These are phyloP conservation scores for Drosophila engyochracea DNA, from an alignment of 2,888 invertebrate species.

Conservation along the genomic window DNA sequence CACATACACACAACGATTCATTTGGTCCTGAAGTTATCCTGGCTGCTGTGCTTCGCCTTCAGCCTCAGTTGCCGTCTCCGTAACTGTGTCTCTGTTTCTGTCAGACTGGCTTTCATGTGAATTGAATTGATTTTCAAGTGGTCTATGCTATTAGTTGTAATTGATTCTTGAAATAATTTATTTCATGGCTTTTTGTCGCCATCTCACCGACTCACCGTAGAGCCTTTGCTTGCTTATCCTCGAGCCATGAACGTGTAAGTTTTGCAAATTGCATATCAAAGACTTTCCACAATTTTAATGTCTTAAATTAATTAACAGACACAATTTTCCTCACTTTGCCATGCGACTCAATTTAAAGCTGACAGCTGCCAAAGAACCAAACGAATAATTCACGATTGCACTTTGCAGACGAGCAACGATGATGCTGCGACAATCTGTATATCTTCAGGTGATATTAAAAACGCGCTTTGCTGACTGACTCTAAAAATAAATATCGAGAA, in stretches of 20 bases:
- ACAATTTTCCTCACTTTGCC: constrained; percentile 43
- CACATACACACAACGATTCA: constrained; percentile 29
- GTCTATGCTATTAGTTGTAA: constrained; percentile 77
- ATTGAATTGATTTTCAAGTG: constrained; percentile 76
- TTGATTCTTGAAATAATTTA: constrained; percentile 78
- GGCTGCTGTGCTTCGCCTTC: constrained; percentile 11
- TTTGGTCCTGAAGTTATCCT: constrained; percentile 57
- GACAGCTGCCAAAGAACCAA: constrained; percentile 33
- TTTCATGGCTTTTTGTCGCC: constrained; percentile 74
- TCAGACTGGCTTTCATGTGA: constrained; percentile 67
- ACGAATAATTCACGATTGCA: constrained; percentile 57
- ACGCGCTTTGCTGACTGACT: constrained; percentile 45
- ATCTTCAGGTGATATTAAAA: constrained; percentile 58
- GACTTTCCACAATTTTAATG: constrained; percentile 44
- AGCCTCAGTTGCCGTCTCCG: constrained; percentile 20
- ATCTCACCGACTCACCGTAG: not conserved
- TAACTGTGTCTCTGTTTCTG: constrained; percentile 45
- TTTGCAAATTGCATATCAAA: constrained; percentile 54
- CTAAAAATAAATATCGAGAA: constrained; percentile 53
- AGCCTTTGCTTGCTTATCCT: constrained; percentile 23
- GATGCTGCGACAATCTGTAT: constrained; percentile 7
- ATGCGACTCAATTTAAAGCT: constrained; percentile 47
- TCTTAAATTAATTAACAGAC: constrained; percentile 60
- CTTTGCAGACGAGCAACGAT: constrained; percentile 28
- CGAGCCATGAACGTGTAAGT: constrained; percentile 41